Evolutionary conservation across 2,113 vertebrate species (phyloP).

Genomic region (Opisthocomus hoazin): DNA sequence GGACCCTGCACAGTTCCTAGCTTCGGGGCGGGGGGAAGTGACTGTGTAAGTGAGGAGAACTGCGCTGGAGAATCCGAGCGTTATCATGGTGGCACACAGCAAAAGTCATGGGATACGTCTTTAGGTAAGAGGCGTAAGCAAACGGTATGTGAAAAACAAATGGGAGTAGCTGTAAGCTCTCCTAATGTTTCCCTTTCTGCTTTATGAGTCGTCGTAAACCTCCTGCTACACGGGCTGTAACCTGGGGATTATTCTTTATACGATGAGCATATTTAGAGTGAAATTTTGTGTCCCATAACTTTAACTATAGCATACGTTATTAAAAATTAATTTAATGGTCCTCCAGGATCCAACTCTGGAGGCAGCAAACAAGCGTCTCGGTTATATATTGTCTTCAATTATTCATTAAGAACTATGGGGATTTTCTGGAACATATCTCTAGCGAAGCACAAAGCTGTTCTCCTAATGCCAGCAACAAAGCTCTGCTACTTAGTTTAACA

Average conservation of each 20-base stretch:
- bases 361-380: background rate
- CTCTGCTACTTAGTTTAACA: conserved; percentile 26
- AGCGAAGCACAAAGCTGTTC: background rate
- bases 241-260: background rate
- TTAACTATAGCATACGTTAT: conserved; percentile 18
- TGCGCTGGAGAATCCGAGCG: background rate
- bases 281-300: background rate
- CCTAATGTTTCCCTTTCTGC: background rate
- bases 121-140: background rate
- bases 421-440: conserved; percentile 18
- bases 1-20: background rate
- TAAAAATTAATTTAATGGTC: conserved; percentile 59
- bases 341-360: conserved; percentile 23
- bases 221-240: background rate
- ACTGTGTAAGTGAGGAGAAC: background rate
- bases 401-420: conserved; percentile 32
- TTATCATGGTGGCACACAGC: background rate
- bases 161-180: background rate
- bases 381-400: conserved; percentile 46
- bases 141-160: background rate
- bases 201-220: background rate
- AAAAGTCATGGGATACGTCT: background rate
- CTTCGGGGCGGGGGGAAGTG: background rate
- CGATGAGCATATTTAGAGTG: background rate
- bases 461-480: background rate